Percentiles rank a stretch among this genome's conserved stretches.
These are phyloP conservation scores for Otolemur garnettii DNA, from an alignment of 2,113 vertebrate genomes.

Conservation along the genomic window DNA sequence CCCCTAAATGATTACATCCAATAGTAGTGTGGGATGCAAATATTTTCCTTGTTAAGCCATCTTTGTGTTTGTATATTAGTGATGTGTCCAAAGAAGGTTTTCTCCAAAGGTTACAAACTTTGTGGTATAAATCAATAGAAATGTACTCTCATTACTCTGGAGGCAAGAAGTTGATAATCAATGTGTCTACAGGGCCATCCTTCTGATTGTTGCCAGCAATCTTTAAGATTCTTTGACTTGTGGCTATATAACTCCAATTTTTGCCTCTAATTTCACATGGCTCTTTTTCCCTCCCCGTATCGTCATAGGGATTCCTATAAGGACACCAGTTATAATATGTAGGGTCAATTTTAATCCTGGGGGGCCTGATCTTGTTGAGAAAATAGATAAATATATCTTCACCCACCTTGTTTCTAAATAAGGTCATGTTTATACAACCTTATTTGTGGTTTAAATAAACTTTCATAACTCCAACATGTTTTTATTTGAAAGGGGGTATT, in stretches of 20 bases:
- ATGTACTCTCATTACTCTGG: not conserved
- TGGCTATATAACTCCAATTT: not conserved
- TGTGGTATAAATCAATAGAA: not conserved
- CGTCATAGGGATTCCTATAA: not conserved
- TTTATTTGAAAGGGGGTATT: not conserved
- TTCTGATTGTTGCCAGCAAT: not conserved
- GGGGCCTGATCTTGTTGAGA: not conserved
- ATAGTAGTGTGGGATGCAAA: not conserved
- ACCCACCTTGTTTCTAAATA: not conserved
- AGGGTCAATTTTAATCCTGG: not conserved
- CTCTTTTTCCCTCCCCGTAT: not conserved
- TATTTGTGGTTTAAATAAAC: slow-evolving; percentile 13
- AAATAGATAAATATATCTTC: not conserved
- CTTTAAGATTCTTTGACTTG: not conserved
- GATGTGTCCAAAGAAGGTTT: not conserved
- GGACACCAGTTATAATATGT: not conserved
- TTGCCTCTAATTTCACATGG: not conserved
- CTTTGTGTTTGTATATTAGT: not conserved
- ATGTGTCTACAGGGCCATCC: rapidly evolving
- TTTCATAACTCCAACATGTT: not conserved
- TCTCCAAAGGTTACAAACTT: not conserved
- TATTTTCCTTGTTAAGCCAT: not conserved
- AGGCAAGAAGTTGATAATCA: not conserved
- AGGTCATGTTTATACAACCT: not conserved
- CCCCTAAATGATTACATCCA: not conserved